A percentile compares a stretch with the other conserved stretches of the same genome.
Evolutionary conservation across 2,888 invertebrate species (phyloP).

Genomic region (Agrochola litura): DNA sequence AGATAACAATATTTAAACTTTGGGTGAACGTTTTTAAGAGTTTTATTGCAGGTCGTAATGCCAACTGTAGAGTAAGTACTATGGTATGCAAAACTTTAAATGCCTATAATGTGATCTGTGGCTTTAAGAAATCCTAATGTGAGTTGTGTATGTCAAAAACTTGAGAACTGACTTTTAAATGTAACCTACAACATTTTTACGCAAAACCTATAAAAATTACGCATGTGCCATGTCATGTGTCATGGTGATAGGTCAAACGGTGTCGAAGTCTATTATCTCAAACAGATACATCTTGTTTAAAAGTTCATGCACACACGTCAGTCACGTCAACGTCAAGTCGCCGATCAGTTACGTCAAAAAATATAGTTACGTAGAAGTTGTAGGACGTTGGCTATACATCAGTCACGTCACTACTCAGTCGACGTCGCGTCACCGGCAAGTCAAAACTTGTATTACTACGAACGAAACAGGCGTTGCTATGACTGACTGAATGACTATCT

Average conservation of each 20-base stretch:
- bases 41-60: conserved; percentile 9
- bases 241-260: background rate
- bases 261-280: background rate
- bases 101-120: too few species aligned
- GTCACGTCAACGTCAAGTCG: too few species aligned
- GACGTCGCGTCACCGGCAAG: too few species aligned
- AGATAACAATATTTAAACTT: conserved; percentile 36
- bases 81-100: conserved; percentile 1
- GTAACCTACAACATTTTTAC: background rate
- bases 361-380: too few species aligned
- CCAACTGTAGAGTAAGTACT: background rate
- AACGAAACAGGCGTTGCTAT: too few species aligned
- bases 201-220: background rate
- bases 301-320: too few species aligned
- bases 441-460: too few species aligned
- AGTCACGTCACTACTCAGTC: too few species aligned
- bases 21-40: conserved; percentile 19
- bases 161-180: background rate
- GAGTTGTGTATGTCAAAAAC: background rate
- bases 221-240: too few species aligned
- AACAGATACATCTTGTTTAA: background rate
- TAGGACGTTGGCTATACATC: too few species aligned
- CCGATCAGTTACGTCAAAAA: too few species aligned
- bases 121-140: background rate
- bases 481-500: too few species aligned